Evolutionary conservation across 2,888 invertebrate species (phyloP), one percentile per base, ranked within the genome.

Genomic region (Tetranychus piercei): DNA sequence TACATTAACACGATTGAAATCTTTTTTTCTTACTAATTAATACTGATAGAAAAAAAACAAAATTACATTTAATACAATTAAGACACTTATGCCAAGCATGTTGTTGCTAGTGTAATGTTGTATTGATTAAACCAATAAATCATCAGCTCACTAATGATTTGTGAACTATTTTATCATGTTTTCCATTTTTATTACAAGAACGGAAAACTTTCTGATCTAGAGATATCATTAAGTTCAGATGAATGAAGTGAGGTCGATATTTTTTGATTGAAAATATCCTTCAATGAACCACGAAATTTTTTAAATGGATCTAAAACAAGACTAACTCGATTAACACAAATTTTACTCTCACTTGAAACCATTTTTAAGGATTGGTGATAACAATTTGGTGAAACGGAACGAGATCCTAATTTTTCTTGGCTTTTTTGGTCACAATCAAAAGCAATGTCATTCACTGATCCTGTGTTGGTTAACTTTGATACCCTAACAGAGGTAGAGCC

Each of bases 161-260:
- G 34, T 34, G 34, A 34, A 34, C 34, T 34, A 34, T 34, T 34
- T 34, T 34, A 34, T 34, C 34, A 34, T 34, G 34, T 34, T 34
- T 34, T 34, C 34, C 34, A 34, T 34, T 34, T 34, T 34, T 34
- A 34, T 34, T 23, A 69, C 5, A 69, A 22, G 34, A 69, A 69
- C 1, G 69, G 69, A 22, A 69, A 69, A 20, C 69, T 69, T 69
- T 69, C 69, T 9, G 69, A 69, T 69, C 69, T 69, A 20, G 69
- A 69, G n/a, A 69, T 69, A 69, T 69, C 69, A 69, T 69, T n/a
- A 5, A 23, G n/a, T 23, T 11, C 34, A 23, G 20, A 20, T 20
- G 69, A 69, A 20, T 23, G 20, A 11, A 23, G 11, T 20, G 69
- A 23, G 20, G 9, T 20, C 11, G 20, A 23, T 20, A 23, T 20